Evolutionary conservation across 2,797 vertebrate genomes (phyloP), one percentile per base, ranked within the genome.

Genomic region (Halcyon smyrnensis): DNA sequence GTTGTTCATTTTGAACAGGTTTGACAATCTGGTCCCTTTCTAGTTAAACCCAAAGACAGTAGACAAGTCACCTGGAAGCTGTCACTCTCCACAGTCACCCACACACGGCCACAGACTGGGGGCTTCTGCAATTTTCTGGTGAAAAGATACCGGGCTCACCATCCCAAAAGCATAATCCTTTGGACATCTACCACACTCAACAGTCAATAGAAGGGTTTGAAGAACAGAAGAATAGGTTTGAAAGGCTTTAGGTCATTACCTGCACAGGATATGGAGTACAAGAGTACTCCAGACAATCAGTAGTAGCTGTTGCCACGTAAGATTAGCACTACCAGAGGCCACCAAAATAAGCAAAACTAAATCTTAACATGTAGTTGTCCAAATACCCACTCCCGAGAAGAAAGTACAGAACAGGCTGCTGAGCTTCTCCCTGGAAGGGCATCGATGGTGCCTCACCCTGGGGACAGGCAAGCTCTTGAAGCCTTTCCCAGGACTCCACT

Each of bases 381-480:
- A 81, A 60, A 69, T 1, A 30, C 17, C 30, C 28, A 6, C 1
- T 17, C 57, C 69, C n/a, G 74, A 59, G 50, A 37, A 65, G 32
- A 32, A 11, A 23, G 45, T 7, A 25, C 27, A 69, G 36, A 71
- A 11, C 25, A 18, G 30, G 25, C 19, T 51, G 56, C 23, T 0
- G 1, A 80, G 51, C 12, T n/a, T 9, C 56, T 21, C 23, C 6
- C 8, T 8, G 41, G 25, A 6, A 12, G 1, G 27, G 14, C 48
- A 28, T 21, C 0, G 0, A 51, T 32, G 25, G n/a, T 16, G 8
- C 41, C 32, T 32, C 0, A 1, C 24, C 14, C 7, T 3, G 30
- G 28, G 24, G 25, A 23, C 25, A 14, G 41, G 51, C 4, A 27
- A 81, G 11, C 32, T 54, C 56, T 20, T 24, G 17, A 59, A 70